These are phyloP conservation scores for Rhizomys pruinosus DNA, from an alignment of 2,113 vertebrate species.

Conservation along the genomic window DNA sequence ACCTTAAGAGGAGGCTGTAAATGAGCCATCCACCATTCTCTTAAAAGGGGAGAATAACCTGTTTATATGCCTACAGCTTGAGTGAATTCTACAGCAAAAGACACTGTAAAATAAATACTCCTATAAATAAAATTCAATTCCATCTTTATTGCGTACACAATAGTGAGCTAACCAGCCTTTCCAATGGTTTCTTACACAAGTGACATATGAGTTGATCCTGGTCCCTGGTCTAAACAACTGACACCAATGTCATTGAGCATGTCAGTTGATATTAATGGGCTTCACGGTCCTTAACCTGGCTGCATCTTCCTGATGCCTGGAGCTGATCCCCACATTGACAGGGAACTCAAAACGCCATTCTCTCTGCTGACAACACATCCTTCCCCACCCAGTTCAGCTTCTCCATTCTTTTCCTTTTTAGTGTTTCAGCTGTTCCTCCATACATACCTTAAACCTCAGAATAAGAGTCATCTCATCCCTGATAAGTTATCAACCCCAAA, in stretches of 20 bases:
- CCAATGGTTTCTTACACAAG: not conserved
- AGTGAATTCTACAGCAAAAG: conserved; percentile 14
- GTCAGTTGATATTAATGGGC: not conserved
- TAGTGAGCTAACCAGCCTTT: not conserved
- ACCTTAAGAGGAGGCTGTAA: not conserved
- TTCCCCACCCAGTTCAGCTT: not conserved
- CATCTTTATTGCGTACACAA: not conserved
- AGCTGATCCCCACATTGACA: not conserved
- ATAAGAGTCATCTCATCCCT: conserved; percentile 44
- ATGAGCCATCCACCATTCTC: not conserved
- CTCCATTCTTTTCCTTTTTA: not conserved
- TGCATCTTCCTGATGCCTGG: not conserved
- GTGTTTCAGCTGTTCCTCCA: not conserved
- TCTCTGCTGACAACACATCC: not conserved
- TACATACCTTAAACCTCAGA: conserved; percentile 54
- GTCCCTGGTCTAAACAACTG: not conserved
- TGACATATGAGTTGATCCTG: not conserved
- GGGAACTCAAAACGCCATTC: not conserved
- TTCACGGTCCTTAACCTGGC: not conserved
- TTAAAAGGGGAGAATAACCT: not conserved
- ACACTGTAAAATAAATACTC: not conserved
- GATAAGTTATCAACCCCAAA: conserved; percentile 61
- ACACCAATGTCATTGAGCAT: too few species aligned
- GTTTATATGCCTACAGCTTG: not conserved
- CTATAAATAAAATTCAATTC: not conserved